phyloP scores from a whole-genome alignment of 2,113 vertebrate species.

The Chauna torquata region DNA sequence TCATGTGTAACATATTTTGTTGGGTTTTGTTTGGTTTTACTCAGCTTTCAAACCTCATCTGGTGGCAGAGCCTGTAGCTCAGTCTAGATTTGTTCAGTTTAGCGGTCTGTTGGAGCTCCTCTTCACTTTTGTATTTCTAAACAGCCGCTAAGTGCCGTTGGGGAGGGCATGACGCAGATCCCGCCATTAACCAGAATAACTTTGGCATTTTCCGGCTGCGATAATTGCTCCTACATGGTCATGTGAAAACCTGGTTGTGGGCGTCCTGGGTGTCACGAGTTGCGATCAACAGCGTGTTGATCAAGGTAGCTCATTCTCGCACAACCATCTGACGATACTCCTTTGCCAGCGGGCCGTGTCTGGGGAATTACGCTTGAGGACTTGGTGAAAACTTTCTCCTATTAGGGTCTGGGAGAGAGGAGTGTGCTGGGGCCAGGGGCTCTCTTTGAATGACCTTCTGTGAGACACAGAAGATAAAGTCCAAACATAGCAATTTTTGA shows the following conservation, averaged over 20 bases:
- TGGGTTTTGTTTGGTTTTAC: not conserved
- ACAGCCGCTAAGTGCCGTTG: accelerated
- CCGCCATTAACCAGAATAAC: not conserved
- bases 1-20: not conserved
- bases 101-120: accelerated
- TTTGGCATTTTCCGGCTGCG: not conserved
- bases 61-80: not conserved
- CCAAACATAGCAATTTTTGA: conserved; percentile 18
- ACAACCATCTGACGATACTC: not conserved
- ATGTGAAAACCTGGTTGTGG: not conserved
- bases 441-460: conserved; percentile 45
- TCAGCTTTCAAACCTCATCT: not conserved
- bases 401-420: conserved; percentile 50
- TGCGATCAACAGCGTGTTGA: accelerated
- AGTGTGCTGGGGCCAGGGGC: not conserved
- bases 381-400: conserved; percentile 41
- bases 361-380: conserved; percentile 34
- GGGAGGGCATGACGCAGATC: not conserved
- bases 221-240: not conserved
- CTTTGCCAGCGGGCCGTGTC: not conserved
- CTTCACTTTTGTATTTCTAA: not conserved
- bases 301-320: not conserved
- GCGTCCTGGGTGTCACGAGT: not conserved
- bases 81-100: not conserved
- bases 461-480: not conserved